Percentiles rank a stretch among this genome's conserved stretches.
Conservation (phyloP, 2,888 invertebrate genomes). For the Zygaena filipendulae region DNA sequence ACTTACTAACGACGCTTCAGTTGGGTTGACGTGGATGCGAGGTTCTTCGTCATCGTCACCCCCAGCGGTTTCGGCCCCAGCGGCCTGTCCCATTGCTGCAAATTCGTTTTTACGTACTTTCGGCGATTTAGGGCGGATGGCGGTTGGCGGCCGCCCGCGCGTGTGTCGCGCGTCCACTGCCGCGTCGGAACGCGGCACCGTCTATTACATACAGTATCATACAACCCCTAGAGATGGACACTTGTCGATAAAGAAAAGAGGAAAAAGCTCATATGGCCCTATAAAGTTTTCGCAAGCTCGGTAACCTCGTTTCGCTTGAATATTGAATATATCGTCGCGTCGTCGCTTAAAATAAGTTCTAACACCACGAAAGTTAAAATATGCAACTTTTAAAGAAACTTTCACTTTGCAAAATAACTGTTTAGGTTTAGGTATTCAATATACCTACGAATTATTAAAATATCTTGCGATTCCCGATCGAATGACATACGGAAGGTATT, state of each 20-base stretch:
- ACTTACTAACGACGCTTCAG: conserved; percentile 65
- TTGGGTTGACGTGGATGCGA: conserved; percentile 58
- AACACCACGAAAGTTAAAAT: no score
- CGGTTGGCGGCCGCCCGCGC: conserved; percentile 63
- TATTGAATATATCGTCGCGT: no score
- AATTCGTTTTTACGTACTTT: conserved; percentile 9
- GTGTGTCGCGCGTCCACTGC: conserved; percentile 55
- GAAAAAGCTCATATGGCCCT: no score
- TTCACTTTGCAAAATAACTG: no score
- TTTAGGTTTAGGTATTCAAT: no score
- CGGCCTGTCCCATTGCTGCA: conserved; percentile 61
- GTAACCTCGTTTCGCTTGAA: no score
- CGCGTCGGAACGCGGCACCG: conserved; percentile 33
- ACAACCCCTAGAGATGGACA: conserved; percentile 32
- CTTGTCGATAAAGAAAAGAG: conserved; percentile 1
- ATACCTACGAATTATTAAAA: no score
- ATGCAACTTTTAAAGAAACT: no score
- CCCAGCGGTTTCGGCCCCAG: conserved; percentile 64
- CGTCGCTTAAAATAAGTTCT: no score
- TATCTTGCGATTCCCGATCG: no score
- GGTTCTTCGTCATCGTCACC: conserved; percentile 64
- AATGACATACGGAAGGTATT: no score
- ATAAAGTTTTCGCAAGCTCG: no score
- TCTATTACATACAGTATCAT: conserved; percentile 5
- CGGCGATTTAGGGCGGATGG: conserved; percentile 37